These are phyloP conservation scores for Catocala sponsa DNA, from an alignment of 2,888 invertebrate species.

Conservation along the genomic window DNA sequence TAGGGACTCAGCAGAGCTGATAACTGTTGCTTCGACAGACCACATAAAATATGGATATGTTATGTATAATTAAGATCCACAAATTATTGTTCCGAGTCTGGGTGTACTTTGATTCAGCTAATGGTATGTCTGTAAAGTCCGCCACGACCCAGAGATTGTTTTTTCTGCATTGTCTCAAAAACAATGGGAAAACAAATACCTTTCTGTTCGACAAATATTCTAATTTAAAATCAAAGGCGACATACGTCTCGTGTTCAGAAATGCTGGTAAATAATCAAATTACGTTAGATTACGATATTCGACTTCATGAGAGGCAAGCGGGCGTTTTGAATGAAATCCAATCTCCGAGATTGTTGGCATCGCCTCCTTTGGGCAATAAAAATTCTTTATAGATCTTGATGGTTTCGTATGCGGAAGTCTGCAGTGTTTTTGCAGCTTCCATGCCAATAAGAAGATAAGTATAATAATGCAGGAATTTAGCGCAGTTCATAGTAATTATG, in stretches of 20 bases:
- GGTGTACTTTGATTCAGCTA: too few relatives aligned
- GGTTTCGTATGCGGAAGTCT: conserved; percentile 31
- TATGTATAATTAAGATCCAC: too few relatives aligned
- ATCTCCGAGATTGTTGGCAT: conserved; percentile 46
- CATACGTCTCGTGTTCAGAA: conserved; percentile 1
- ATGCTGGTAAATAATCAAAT: conserved; percentile 15
- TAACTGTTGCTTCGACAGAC: too few relatives aligned
- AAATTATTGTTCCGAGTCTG: too few relatives aligned
- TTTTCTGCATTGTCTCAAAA: too few relatives aligned
- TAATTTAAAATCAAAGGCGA: not conserved
- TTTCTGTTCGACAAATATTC: not conserved
- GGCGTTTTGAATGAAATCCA: conserved; percentile 37
- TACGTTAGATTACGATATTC: conserved; percentile 10
- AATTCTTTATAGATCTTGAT: conserved; percentile 42
- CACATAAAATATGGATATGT: too few relatives aligned
- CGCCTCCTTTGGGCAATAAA: conserved; percentile 38
- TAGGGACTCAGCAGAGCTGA: too few relatives aligned
- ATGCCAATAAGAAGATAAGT: conserved; percentile 11
- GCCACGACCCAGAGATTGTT: too few relatives aligned
- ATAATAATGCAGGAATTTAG: not conserved
- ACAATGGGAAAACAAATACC: too few relatives aligned
- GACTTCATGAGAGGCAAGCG: conserved; percentile 21
- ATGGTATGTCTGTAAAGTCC: too few relatives aligned
- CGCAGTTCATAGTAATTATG: too few relatives aligned
- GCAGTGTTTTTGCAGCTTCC: conserved; percentile 15